Percentiles rank a stretch among this genome's conserved stretches.
Conservation (phyloP, 2,888 invertebrate genomes). For the Diadegma fenestrale region DNA sequence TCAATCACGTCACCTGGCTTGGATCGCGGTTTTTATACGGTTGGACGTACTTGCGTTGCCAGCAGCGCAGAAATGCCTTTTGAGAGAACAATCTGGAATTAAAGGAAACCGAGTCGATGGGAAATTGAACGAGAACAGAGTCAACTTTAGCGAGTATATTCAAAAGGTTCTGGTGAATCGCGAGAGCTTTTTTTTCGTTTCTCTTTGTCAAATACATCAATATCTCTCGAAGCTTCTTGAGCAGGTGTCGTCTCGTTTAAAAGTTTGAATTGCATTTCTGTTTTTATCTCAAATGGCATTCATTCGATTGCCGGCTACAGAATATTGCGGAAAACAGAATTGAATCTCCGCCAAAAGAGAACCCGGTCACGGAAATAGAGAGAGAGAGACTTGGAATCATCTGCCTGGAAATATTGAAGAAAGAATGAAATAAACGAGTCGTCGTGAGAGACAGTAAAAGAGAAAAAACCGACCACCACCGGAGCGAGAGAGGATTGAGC, state of each 20-base stretch:
- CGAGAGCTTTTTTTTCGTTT: slow-evolving; percentile 24
- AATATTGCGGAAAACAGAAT: slow-evolving; percentile 47
- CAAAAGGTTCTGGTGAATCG: slow-evolving; percentile 46
- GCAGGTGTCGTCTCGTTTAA: slow-evolving; percentile 47
- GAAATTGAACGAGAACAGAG: slow-evolving; percentile 1
- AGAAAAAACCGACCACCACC: slow-evolving; percentile 40
- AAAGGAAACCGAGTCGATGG: not conserved
- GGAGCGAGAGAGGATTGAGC: slow-evolving; percentile 33
- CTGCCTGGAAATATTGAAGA: slow-evolving; percentile 36
- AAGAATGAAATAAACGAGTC: slow-evolving; percentile 36
- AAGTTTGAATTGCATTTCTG: slow-evolving; percentile 59
- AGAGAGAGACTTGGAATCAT: slow-evolving; percentile 12
- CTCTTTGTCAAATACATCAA: slow-evolving; percentile 31
- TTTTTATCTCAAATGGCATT: slow-evolving; percentile 45
- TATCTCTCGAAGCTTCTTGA: slow-evolving; percentile 17
- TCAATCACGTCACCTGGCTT: slow-evolving; percentile 48
- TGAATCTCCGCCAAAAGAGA: slow-evolving; percentile 34
- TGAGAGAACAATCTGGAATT: slow-evolving; percentile 37
- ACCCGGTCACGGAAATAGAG: slow-evolving; percentile 17
- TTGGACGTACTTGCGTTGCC: slow-evolving; percentile 24
- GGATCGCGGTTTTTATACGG: slow-evolving; percentile 42
- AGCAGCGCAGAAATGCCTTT: slow-evolving; percentile 26
- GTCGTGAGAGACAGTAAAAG: slow-evolving; percentile 22
- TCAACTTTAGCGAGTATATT: slow-evolving; percentile 3
- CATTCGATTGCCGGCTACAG: slow-evolving; percentile 20